phyloP scores from a whole-genome alignment of 2,888 invertebrate species.

The Dysmachus trigonus region DNA sequence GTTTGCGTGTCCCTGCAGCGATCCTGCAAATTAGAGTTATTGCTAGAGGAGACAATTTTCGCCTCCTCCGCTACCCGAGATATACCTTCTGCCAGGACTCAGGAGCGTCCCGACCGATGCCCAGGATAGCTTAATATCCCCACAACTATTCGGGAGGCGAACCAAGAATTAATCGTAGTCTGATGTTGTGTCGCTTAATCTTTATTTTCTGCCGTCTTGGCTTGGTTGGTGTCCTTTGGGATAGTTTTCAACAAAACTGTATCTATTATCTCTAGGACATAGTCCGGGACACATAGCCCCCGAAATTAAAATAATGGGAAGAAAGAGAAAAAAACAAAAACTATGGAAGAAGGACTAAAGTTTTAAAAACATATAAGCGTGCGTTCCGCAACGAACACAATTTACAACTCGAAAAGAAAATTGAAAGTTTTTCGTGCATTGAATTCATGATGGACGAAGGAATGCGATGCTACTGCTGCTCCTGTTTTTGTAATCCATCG shows the following conservation, averaged over 20 bases:
- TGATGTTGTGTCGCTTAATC: conserved; percentile 5
- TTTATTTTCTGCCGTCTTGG: neutral
- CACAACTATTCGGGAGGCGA: neutral
- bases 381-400: neutral
- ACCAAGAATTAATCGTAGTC: conserved; percentile 11
- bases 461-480: too few relatives aligned
- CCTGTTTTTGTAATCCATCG: conserved; percentile 6
- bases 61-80: neutral
- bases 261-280: neutral
- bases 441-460: neutral
- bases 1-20: conserved; percentile 12
- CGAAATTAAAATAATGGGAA: neutral
- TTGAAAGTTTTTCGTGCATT: conserved; percentile 32
- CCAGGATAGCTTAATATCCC: neutral
- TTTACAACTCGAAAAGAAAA: conserved; percentile 27
- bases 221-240: neutral
- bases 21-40: neutral
- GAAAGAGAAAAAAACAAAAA: neutral
- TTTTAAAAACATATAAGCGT: neutral
- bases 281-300: neutral
- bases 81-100: neutral
- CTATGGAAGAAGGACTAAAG: neutral
- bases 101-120: neutral
- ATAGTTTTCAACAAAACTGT: neutral
- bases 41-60: neutral